Conservation (phyloP, 2,113 vertebrate species). For the Herpailurus yagouaroundi region DNA sequence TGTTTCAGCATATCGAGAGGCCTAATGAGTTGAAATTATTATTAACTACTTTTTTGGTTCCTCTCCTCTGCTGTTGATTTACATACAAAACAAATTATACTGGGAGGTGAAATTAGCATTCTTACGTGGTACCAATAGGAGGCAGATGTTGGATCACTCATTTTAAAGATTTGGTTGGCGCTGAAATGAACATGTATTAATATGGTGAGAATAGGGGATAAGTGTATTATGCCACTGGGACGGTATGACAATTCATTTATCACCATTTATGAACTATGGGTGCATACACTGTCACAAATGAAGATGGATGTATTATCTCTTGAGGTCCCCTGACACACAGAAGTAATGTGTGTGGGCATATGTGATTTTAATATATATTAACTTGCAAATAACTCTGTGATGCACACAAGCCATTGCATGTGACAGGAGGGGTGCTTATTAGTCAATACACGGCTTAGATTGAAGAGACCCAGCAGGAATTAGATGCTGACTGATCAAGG, state of each 20-base stretch:
- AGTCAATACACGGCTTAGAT: slow-evolving; percentile 30
- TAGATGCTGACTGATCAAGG: slow-evolving; percentile 58
- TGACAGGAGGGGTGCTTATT: slow-evolving; percentile 58
- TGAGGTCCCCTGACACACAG: slow-evolving; percentile 63
- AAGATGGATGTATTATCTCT: slow-evolving; percentile 72
- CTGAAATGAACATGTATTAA: slow-evolving; percentile 64
- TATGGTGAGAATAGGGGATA: slow-evolving; percentile 59
- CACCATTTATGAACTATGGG: slow-evolving; percentile 74
- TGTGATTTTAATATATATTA: slow-evolving; percentile 79
- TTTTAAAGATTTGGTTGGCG: slow-evolving; percentile 67
- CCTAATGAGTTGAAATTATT: slow-evolving; percentile 63
- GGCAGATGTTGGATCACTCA: slow-evolving; percentile 36
- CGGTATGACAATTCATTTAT: slow-evolving; percentile 73
- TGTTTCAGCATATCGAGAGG: slow-evolving; percentile 50
- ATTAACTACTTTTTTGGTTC: slow-evolving; percentile 53
- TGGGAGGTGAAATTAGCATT: slow-evolving; percentile 72
- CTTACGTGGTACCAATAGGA: slow-evolving; percentile 56
- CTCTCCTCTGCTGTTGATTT: slow-evolving; percentile 63
- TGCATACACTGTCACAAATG: slow-evolving; percentile 71
- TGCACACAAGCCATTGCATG: slow-evolving; percentile 24
- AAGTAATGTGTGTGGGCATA: slow-evolving; percentile 68
- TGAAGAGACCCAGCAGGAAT: slow-evolving; percentile 49
- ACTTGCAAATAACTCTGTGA: slow-evolving; percentile 74
- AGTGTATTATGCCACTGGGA: slow-evolving; percentile 66
- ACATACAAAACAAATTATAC: slow-evolving; percentile 53